These are phyloP conservation scores for Oithona nana DNA, from an alignment of 2,888 invertebrate species.

Conservation along the genomic window DNA sequence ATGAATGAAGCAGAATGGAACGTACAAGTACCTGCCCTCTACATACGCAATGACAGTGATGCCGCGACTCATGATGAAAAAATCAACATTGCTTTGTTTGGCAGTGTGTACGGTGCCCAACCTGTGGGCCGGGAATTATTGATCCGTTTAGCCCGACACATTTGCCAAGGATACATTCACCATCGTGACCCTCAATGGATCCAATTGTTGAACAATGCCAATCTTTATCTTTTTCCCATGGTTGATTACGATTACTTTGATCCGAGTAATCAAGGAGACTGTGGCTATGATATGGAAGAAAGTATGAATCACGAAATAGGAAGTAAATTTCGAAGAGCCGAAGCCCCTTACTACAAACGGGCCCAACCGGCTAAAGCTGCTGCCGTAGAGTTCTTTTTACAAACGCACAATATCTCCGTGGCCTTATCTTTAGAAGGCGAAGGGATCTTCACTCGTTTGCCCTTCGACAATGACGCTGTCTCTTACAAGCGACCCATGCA, in stretches of 20 bases:
- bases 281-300: slow-evolving; percentile 24
- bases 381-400: slow-evolving; percentile 43
- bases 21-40: slow-evolving; percentile 45
- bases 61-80: slow-evolving; percentile 31
- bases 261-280: slow-evolving; percentile 23
- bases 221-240: slow-evolving; percentile 58
- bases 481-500: slow-evolving; percentile 20
- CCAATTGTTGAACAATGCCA: slow-evolving; percentile 43
- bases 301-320: slow-evolving; percentile 20
- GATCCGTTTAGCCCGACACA: slow-evolving; percentile 59
- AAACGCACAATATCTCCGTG: slow-evolving; percentile 46
- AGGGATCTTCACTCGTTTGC: slow-evolving; percentile 37
- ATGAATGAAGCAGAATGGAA: slow-evolving; percentile 47
- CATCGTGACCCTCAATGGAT: not conserved
- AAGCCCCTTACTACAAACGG: not conserved
- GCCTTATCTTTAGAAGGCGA: slow-evolving; percentile 56
- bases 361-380: slow-evolving; percentile 18
- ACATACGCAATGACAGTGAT: slow-evolving; percentile 35
- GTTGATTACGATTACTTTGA: slow-evolving; percentile 39
- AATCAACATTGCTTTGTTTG: slow-evolving; percentile 60
- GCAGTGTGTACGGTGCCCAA: slow-evolving; percentile 59
- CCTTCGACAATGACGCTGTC: slow-evolving; percentile 24
- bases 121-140: slow-evolving; percentile 66
- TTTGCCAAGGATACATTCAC: slow-evolving; percentile 35
- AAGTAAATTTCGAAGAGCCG: slow-evolving; percentile 18